These are phyloP conservation scores for Palythoa grandis DNA, from an alignment of 92 coral and sea anemone species.

Conservation along the genomic window DNA sequence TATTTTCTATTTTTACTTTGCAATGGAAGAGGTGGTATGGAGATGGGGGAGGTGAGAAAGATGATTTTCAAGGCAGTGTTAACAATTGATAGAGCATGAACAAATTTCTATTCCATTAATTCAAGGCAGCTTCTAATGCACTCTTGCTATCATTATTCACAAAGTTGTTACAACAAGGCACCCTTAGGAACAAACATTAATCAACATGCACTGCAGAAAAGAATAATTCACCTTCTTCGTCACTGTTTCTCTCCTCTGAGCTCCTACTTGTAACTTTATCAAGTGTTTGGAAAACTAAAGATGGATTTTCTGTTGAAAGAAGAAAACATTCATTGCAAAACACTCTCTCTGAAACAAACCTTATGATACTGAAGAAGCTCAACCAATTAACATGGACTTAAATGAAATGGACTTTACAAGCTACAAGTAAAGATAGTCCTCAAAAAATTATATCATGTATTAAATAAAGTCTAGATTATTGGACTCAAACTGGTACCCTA, in stretches of 20 bases:
- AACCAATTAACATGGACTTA: background rate
- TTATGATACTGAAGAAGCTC: background rate
- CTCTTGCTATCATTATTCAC: no score
- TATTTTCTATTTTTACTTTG: no score
- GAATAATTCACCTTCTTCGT: conserved; percentile 80
- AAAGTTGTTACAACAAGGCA: no score
- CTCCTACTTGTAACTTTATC: conserved; percentile 74
- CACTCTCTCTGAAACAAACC: background rate
- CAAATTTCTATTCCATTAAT: no score
- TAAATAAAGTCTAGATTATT: background rate
- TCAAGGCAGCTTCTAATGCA: no score
- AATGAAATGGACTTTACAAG: no score
- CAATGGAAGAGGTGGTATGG: no score
- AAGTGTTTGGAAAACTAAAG: conserved; percentile 81
- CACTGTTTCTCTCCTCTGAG: conserved; percentile 71
- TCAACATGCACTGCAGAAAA: background rate
- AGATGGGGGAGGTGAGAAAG: no score
- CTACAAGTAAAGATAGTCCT: no score
- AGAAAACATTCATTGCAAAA: background rate
- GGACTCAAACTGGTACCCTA: background rate
- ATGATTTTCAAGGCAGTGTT: no score
- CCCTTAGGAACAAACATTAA: background rate
- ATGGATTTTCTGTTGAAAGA: conserved; percentile 67
- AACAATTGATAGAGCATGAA: no score
- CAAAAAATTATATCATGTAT: no score